phyloP scores from a whole-genome alignment of 2,888 invertebrate genomes.

The Lasioglossum morio region DNA sequence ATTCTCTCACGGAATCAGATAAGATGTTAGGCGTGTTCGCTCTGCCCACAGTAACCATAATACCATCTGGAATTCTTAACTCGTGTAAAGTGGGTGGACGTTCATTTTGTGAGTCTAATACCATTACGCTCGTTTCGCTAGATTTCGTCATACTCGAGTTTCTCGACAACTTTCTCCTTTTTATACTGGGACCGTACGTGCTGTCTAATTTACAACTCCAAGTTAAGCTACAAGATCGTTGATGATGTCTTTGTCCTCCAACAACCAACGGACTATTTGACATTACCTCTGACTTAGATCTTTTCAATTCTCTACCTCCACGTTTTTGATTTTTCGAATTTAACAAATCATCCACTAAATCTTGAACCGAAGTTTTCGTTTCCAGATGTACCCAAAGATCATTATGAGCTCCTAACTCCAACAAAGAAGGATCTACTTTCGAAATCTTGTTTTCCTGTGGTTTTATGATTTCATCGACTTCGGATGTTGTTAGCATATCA shows the following conservation, averaged over 20 bases:
- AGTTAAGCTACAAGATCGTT: conserved; percentile 89
- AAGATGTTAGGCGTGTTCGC: conserved; percentile 76
- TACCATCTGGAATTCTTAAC: conserved; percentile 84
- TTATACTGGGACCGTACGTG: conserved; percentile 87
- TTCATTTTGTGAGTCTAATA: conserved; percentile 77
- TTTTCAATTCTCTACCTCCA: conserved; percentile 86
- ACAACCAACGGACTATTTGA: conserved; percentile 84
- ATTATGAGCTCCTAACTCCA: conserved; percentile 79
- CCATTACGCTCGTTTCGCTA: conserved; percentile 76
- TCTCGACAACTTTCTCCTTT: conserved; percentile 88
- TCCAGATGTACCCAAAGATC: conserved; percentile 84
- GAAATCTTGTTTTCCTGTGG: conserved; percentile 74
- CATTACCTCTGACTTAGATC: conserved; percentile 89
- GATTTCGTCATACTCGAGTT: conserved; percentile 72
- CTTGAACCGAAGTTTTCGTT: conserved; percentile 85
- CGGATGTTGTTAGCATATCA: conserved; percentile 76
- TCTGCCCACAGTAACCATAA: conserved; percentile 83
- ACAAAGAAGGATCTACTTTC: conserved; percentile 74
- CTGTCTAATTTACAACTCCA: conserved; percentile 90
- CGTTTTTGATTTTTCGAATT: conserved; percentile 84
- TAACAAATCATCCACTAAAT: conserved; percentile 87
- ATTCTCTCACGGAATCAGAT: conserved; percentile 77
- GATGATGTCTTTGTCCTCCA: conserved; percentile 86
- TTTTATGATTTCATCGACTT: conserved; percentile 79
- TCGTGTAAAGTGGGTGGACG: conserved; percentile 81